Percentiles rank a stretch among this genome's conserved stretches.
phyloP scores from a whole-genome alignment of 2,888 invertebrate species.

The Cynaeus angustus region DNA sequence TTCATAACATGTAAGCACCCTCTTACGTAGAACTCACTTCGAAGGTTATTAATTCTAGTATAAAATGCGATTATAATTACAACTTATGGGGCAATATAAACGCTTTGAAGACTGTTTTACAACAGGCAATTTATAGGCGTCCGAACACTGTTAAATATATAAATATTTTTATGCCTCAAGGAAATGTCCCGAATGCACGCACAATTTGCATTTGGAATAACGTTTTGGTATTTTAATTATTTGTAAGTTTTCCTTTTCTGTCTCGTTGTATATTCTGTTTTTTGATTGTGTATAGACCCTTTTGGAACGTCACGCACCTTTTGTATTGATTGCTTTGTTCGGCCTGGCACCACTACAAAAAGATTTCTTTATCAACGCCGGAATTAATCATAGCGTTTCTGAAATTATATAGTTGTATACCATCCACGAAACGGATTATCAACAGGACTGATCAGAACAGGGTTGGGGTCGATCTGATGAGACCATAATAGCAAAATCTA shows the following conservation, averaged over 20 bases:
- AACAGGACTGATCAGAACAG: slow-evolving; percentile 5
- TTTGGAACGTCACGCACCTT: slow-evolving; percentile 41
- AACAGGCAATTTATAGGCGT: slow-evolving; percentile 49
- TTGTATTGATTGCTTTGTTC: slow-evolving; percentile 35
- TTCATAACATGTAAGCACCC: slow-evolving; percentile 49
- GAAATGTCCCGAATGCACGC: slow-evolving; percentile 47
- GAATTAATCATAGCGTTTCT: slow-evolving; percentile 34
- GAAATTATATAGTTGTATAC: slow-evolving; percentile 40
- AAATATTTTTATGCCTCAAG: slow-evolving; percentile 47
- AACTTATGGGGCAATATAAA: slow-evolving; percentile 48
- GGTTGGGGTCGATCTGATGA: slow-evolving; percentile 1
- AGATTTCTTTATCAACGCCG: slow-evolving; percentile 47
- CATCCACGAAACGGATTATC: slow-evolving; percentile 20
- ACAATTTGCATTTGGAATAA: slow-evolving; percentile 50
- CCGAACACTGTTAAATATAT: slow-evolving; percentile 50
- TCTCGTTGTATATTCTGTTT: slow-evolving; percentile 23
- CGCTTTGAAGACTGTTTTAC: slow-evolving; percentile 48
- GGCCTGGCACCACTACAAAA: slow-evolving; percentile 38
- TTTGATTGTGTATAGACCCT: slow-evolving; percentile 13
- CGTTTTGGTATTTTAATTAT: slow-evolving; percentile 49
- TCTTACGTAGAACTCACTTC: slow-evolving; percentile 46
- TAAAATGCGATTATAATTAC: slow-evolving; percentile 52
- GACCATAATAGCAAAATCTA: slow-evolving; percentile 17
- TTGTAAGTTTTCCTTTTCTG: slow-evolving; percentile 42
- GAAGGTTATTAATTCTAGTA: slow-evolving; percentile 44